phyloP scores from a whole-genome alignment of 2,797 vertebrate species.

The Acanthornis magna region DNA sequence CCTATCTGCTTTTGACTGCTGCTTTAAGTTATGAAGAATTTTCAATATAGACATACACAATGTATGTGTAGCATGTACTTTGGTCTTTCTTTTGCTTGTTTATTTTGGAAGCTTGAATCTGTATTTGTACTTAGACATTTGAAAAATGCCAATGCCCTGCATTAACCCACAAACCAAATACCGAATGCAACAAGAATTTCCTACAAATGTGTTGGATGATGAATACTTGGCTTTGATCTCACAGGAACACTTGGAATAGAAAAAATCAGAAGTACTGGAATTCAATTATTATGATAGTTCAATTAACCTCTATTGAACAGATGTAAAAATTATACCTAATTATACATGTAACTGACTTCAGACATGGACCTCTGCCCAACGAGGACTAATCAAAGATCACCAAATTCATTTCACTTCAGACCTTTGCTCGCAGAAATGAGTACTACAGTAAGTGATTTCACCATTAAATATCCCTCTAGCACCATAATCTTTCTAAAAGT shows the following conservation, averaged over 20 bases:
- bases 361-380: slow-evolving; percentile 44
- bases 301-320: slow-evolving; percentile 60
- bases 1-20: not conserved
- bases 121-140: not conserved
- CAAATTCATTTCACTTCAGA: slow-evolving; percentile 62
- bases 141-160: not conserved
- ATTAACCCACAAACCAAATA: slow-evolving; percentile 22
- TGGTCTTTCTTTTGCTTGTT: not conserved
- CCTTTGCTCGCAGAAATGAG: slow-evolving; percentile 63
- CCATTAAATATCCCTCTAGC: slow-evolving; percentile 64
- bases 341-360: slow-evolving; percentile 54
- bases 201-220: not conserved
- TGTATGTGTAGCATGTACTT: not conserved
- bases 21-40: not conserved
- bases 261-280: slow-evolving; percentile 47
- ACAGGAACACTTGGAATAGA: slow-evolving; percentile 28
- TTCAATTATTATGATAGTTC: slow-evolving; percentile 63
- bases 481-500: slow-evolving; percentile 48
- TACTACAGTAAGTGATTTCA: slow-evolving; percentile 58
- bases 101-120: not conserved
- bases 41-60: not conserved
- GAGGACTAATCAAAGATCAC: slow-evolving; percentile 47
- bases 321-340: slow-evolving; percentile 61
- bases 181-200: not conserved
- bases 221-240: slow-evolving; percentile 30